A percentile compares a stretch with the other conserved stretches of the same genome.
These are phyloP conservation scores for Azemiops feae DNA, from an alignment of 2,113 vertebrate species.

Conservation along the genomic window DNA sequence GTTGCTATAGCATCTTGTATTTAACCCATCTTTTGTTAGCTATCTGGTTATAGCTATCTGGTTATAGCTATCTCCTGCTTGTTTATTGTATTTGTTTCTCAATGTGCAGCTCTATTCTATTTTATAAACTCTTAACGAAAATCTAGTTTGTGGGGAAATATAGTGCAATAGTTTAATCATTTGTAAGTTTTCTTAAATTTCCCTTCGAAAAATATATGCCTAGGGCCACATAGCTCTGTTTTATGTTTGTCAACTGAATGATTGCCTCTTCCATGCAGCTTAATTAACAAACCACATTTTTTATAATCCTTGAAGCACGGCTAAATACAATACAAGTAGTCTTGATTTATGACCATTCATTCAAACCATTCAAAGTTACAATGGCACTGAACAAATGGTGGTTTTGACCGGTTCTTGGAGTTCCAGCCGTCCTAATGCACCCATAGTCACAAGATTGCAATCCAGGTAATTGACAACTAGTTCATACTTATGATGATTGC, in stretches of 20 bases:
- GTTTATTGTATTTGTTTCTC: background rate
- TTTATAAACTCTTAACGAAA: background rate
- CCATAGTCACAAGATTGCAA: background rate
- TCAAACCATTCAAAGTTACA: background rate
- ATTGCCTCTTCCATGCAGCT: background rate
- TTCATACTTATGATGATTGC: background rate
- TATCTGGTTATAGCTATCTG: background rate
- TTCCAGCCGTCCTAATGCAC: background rate
- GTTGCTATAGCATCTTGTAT: background rate
- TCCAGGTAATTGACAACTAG: background rate
- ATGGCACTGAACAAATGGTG: background rate
- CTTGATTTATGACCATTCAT: background rate
- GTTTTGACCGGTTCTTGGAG: background rate
- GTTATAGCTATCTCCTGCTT: background rate
- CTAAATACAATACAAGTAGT: background rate
- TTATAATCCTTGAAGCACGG: background rate
- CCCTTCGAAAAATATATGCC: background rate
- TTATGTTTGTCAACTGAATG: background rate
- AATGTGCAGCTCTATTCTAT: background rate
- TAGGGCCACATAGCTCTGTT: background rate
- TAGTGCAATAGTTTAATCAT: background rate
- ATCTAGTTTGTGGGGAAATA: background rate
- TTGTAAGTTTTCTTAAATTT: background rate
- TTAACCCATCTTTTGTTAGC: background rate
- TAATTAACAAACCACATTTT: background rate